Base-by-base conservation (phyloP, 2,797 vertebrate genomes). In the Pseudochromis fuscus region DNA sequence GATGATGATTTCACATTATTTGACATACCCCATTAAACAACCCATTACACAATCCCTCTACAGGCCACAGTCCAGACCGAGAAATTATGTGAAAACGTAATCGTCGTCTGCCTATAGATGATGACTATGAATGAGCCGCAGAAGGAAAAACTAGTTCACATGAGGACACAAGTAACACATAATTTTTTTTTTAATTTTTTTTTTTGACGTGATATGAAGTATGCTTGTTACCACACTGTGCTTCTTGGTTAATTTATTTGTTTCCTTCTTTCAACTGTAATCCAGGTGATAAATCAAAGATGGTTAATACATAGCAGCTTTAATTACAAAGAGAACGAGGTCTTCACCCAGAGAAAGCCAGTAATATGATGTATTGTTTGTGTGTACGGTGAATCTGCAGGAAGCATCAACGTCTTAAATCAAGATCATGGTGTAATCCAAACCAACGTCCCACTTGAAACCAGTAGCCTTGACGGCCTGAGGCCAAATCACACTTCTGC, bases 401-500 rank as follows among this genome's bases (percentile, higher is more conserved):
- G 68, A 86, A 72, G 63, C 64, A 70, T 77, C 65, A 59, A 59
- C 53, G 81, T 65, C 72, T 61, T 88, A 77, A 87, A 90, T 89
- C 81, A 86, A 79, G 59, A 64, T 25, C 19, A 10, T 13, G 38
- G 16, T 75, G 61, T 65, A 31, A 82, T 87, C 71, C 82, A 79
- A 87, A 84, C 72, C 49, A 18, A 84, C 11, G 21, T 75, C 58
- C 48, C 42, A 56, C 72, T 72, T 68, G 25, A 85, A 87, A 78
- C 72, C 71, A 77, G 77, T 75, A 82, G 79, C 53, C 55, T 56
- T 82, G 79, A 86, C 76, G 76, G 61, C 72, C 76, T 40, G 53
- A 74, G 69, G 85, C 87, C 74, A 89, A 88, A 82, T 90, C 85
- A 86, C 84, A 88, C 84, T 89, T 88, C 53, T 74, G 66, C 68